These are phyloP conservation scores for Mus pahari DNA, from an alignment of 2,113 vertebrate genomes.

Conservation along the genomic window DNA sequence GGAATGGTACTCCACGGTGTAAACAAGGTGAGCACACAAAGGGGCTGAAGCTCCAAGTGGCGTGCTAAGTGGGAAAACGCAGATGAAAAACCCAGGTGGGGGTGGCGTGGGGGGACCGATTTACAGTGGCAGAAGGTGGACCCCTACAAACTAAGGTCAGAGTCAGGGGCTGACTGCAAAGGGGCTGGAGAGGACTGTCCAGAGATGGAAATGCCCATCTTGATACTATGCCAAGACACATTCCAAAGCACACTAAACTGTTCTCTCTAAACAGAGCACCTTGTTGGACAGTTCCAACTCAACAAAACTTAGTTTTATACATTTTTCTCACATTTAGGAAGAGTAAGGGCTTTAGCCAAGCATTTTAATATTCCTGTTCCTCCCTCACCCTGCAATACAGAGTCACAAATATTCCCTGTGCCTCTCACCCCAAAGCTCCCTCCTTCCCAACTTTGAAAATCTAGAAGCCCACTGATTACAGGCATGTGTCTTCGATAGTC, in stretches of 20 bases:
- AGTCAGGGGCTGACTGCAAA: accelerated
- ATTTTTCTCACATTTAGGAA: not conserved
- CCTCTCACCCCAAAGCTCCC: not conserved
- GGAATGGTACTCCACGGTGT: not conserved
- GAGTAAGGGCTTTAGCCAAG: not conserved
- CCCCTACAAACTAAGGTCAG: not conserved
- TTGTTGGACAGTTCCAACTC: not conserved
- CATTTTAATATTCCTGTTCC: not conserved
- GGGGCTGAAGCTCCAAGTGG: not conserved
- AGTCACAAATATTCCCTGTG: not conserved
- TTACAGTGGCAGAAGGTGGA: not conserved
- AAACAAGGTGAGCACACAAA: not conserved
- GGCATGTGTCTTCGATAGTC: not conserved
- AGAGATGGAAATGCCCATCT: not conserved
- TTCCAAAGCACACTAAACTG: not conserved
- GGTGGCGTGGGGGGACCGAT: not conserved
- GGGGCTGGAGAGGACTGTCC: not conserved
- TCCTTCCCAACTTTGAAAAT: not conserved
- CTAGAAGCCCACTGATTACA: not conserved
- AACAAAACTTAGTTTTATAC: not conserved
- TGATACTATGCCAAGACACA: not conserved
- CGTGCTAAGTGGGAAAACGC: not conserved
- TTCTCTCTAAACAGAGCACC: not conserved
- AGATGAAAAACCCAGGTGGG: not conserved
- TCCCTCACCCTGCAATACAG: not conserved